Evolutionary conservation across 2,113 vertebrate genomes (phyloP).

Genomic region (Promerops cafer): DNA sequence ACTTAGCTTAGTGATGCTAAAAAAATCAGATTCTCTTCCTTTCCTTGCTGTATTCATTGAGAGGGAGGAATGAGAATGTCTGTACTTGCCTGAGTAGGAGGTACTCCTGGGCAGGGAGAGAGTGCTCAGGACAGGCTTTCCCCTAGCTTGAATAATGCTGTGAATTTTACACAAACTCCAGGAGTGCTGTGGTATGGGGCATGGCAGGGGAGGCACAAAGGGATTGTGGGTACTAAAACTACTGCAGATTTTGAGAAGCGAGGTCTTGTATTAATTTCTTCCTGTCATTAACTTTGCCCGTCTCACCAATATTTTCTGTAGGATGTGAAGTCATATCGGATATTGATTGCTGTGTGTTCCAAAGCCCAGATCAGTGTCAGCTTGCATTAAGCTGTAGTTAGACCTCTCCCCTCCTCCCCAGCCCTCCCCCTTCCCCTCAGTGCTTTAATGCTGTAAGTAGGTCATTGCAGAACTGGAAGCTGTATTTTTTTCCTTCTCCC

Average conservation of each 20-base stretch:
- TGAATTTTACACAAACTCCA: neutral
- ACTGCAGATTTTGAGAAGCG: neutral
- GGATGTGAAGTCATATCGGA: constrained; percentile 19
- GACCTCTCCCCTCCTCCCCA: neutral
- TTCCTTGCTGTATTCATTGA: neutral
- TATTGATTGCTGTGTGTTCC: constrained; percentile 5
- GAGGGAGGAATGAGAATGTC: neutral
- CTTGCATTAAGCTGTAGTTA: constrained; percentile 36
- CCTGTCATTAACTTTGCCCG: neutral
- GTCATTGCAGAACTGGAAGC: constrained; percentile 63
- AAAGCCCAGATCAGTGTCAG: constrained; percentile 26
- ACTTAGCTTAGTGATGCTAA: neutral
- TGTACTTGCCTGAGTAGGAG: neutral
- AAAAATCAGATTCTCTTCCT: neutral
- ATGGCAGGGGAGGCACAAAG: neutral
- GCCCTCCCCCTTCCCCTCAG: neutral
- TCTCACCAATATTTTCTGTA: neutral
- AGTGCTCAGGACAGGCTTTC: neutral
- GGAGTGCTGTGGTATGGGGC: neutral
- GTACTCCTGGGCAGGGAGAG: neutral
- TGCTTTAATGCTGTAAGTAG: constrained; percentile 53
- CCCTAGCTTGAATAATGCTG: accelerated
- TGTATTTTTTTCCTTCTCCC: constrained; percentile 14
- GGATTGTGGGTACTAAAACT: neutral
- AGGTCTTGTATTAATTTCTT: neutral